Base-by-base conservation (phyloP, 2,888 invertebrate genomes). In the Pocota personata region DNA sequence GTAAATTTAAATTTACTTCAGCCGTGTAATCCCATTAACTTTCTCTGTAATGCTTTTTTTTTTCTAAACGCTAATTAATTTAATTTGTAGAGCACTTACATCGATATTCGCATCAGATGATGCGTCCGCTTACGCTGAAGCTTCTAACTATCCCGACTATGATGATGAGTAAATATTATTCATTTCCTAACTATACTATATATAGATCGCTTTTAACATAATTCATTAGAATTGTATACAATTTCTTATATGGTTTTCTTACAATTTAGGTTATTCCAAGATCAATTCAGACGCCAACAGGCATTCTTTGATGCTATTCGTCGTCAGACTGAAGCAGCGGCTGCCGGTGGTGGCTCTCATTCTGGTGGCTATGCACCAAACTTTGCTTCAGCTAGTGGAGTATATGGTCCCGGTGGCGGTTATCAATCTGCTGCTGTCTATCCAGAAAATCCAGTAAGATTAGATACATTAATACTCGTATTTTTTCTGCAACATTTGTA, bases 391-490 rank as follows among this genome's bases (percentile, higher is more conserved):
- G 94, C 95, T 1, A 91, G 93, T 43, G 94, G 94, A 0, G 92
- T 93, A 0, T 91, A 93, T 57, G 94, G 94, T 24, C 94, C 95
- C 0, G 93, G 92, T 19, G 94, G 93, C 79, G 91, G 91, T 14
- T 93, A 93, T 64, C 95, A 95, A 89, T 91, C 94, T 0, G 95
- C 95, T 24, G 91, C 91, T 6, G 93, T 95, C 32, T 94, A 90
- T 88, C 95, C 95, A 0, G 91, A 92, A 87, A 95, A 95, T 91
- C 93, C 94, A 58, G 95, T 95, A 92, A 93, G 1, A 0, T 4
- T 89, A 40, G 37, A 32, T n/a, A n/a, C 3, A 8, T 21, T 21
- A n/a, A 5, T 43, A 19, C 19, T 37, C 30, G 64, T 73, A 21
- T 72, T 24, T 32, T n/a, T 27, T 1, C 19, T 30, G 24, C 24